phyloP scores from a whole-genome alignment of 2,888 invertebrate genomes.

The Drosophila maculinotata region DNA sequence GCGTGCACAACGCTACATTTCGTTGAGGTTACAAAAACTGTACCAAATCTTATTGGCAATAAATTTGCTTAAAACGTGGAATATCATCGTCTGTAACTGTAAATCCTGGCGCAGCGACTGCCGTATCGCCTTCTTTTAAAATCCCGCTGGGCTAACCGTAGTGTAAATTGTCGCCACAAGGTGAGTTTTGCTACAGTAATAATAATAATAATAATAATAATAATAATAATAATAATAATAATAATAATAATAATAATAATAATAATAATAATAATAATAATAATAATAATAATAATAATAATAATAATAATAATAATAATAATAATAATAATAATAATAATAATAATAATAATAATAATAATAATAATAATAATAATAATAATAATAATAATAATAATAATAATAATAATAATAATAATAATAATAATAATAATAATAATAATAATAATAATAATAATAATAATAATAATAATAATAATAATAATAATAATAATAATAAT shows the following conservation, averaged over 20 bases:
- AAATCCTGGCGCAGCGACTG: too few relatives aligned
- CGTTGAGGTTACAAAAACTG: too few relatives aligned
- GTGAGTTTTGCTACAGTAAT: too few relatives aligned
- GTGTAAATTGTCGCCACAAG: too few relatives aligned
- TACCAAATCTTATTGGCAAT: too few relatives aligned
- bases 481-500: constrained; percentile 3
- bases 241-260: constrained; percentile 1
- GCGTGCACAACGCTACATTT: too few relatives aligned
- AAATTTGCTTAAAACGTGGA: too few relatives aligned
- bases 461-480: constrained; percentile 3
- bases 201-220: constrained; percentile 1
- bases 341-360: constrained; percentile 3
- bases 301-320: not conserved
- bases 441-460: constrained; percentile 3
- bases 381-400: too few relatives aligned
- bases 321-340: constrained; percentile 2
- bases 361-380: constrained; percentile 1
- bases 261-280: constrained; percentile 1
- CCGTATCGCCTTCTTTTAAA: too few relatives aligned
- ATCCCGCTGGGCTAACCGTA: too few relatives aligned
- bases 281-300: not conserved
- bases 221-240: constrained; percentile 1
- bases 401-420: too few relatives aligned
- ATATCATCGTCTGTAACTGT: too few relatives aligned
- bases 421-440: constrained; percentile 1